Evolutionary conservation across 2,888 invertebrate species (phyloP).

Genomic region (Galeruca laticollis): DNA sequence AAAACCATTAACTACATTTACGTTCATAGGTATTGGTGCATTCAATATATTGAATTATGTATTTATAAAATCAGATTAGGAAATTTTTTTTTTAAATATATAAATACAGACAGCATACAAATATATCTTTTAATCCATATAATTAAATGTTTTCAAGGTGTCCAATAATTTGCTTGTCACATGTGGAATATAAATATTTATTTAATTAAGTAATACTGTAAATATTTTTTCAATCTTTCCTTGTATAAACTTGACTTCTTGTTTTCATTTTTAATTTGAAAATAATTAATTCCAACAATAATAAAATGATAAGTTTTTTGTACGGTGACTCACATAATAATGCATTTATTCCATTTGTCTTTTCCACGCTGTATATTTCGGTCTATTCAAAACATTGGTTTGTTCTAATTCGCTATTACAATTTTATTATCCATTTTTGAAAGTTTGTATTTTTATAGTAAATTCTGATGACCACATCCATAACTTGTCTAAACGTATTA

Average conservation of each 20-base stretch:
- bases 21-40: background rate
- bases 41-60: background rate
- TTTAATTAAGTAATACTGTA: background rate
- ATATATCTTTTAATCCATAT: background rate
- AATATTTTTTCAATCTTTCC: background rate
- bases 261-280: background rate
- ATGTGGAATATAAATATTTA: background rate
- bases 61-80: slow-evolving; percentile 21
- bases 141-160: slow-evolving; percentile 1
- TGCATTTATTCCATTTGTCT: too few relatives aligned
- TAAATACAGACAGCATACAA: slow-evolving; percentile 6
- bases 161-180: background rate
- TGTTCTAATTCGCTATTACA: too few relatives aligned
- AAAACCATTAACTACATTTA: slow-evolving; percentile 11
- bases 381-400: too few relatives aligned
- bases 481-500: too few relatives aligned
- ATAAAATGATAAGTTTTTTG: too few relatives aligned
- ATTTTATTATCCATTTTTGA: too few relatives aligned
- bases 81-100: slow-evolving; percentile 11
- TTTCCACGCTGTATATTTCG: too few relatives aligned
- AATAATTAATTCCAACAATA: too few relatives aligned
- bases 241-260: background rate
- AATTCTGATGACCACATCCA: too few relatives aligned
- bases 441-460: too few relatives aligned
- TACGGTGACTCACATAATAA: too few relatives aligned